A percentile compares a stretch with the other conserved stretches of the same genome.
Conservation (phyloP, 2,113 vertebrate genomes). For the Cyprinodon variegatus region DNA sequence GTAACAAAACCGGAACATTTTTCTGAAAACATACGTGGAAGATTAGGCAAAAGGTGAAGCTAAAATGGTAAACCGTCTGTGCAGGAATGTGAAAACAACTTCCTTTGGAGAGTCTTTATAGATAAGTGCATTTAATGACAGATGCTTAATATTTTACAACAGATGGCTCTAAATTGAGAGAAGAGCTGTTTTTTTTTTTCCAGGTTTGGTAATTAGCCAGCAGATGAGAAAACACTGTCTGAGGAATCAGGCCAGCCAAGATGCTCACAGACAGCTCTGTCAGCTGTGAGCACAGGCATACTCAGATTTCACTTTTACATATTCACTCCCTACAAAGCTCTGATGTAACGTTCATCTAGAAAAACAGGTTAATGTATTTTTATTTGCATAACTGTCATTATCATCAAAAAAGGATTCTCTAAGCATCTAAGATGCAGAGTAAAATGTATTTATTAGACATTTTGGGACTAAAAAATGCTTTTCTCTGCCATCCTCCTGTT, state of each 20-base stretch:
- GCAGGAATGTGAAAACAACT: slow-evolving; percentile 26
- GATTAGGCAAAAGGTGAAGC: slow-evolving; percentile 36
- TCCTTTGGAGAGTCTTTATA: slow-evolving; percentile 61
- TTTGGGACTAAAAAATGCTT: neutral
- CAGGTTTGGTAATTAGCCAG: slow-evolving; percentile 42
- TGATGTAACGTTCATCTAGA: neutral
- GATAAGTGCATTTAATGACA: slow-evolving; percentile 67
- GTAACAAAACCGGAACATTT: slow-evolving; percentile 20
- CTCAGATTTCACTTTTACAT: neutral
- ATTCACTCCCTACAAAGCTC: slow-evolving; percentile 2
- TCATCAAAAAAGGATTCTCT: neutral
- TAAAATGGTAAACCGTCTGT: slow-evolving; percentile 41
- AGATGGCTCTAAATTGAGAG: slow-evolving; percentile 64
- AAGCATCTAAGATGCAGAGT: neutral
- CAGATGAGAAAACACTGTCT: slow-evolving; percentile 25
- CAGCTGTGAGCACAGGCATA: slow-evolving; percentile 13
- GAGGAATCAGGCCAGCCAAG: slow-evolving; percentile 30
- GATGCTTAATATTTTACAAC: slow-evolving; percentile 70
- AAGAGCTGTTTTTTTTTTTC: slow-evolving; percentile 14
- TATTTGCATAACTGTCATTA: neutral
- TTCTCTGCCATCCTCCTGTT: slow-evolving; percentile 24
- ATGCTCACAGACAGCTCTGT: slow-evolving; percentile 40
- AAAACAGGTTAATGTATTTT: neutral
- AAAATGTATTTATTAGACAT: too few species aligned
- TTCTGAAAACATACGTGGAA: slow-evolving; percentile 38